Conservation (phyloP, 1,140 invertebrate species). For the Liolophura sinensis region DNA sequence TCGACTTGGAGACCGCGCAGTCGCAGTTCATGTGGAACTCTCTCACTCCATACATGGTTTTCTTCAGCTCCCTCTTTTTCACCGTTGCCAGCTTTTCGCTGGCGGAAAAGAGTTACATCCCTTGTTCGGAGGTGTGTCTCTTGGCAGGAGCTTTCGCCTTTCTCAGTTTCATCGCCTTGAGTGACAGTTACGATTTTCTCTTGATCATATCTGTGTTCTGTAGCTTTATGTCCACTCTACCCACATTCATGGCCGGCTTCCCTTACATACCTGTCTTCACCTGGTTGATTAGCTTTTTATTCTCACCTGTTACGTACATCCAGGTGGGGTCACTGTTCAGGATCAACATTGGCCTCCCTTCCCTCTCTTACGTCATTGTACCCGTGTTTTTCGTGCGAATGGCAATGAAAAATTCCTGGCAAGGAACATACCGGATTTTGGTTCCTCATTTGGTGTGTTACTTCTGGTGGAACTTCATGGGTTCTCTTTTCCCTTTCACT, state of each 20-base stretch:
- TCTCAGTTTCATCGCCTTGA: slow-evolving; percentile 73
- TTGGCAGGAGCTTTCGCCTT: slow-evolving; percentile 74
- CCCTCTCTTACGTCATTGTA: slow-evolving; percentile 76
- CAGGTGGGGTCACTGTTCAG: slow-evolving; percentile 33
- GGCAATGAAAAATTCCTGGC: slow-evolving; percentile 74
- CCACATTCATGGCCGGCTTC: slow-evolving; percentile 76
- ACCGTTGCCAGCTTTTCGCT: slow-evolving; percentile 78
- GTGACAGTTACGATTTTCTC: slow-evolving; percentile 70
- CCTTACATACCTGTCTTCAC: slow-evolving; percentile 38
- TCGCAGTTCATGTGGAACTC: slow-evolving; percentile 82
- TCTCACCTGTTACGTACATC: slow-evolving; percentile 36
- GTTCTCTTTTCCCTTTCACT: slow-evolving; percentile 57
- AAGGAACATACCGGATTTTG: slow-evolving; percentile 74
- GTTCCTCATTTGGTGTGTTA: slow-evolving; percentile 84
- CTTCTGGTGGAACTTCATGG: slow-evolving; percentile 78
- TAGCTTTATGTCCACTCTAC: slow-evolving; percentile 76
- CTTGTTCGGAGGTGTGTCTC: slow-evolving; percentile 80
- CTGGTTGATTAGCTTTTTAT: slow-evolving; percentile 24
- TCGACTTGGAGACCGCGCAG: slow-evolving; percentile 74
- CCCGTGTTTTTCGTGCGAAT: slow-evolving; percentile 74
- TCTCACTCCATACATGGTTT: slow-evolving; percentile 76
- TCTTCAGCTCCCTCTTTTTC: slow-evolving; percentile 73
- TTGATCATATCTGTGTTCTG: slow-evolving; percentile 76
- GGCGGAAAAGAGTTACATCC: slow-evolving; percentile 75
- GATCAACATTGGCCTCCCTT: slow-evolving; percentile 62